Evolutionary conservation across 2,888 invertebrate genomes (phyloP), one percentile per base, ranked within the genome.

Genomic region (Caenorhabditis sp.): DNA sequence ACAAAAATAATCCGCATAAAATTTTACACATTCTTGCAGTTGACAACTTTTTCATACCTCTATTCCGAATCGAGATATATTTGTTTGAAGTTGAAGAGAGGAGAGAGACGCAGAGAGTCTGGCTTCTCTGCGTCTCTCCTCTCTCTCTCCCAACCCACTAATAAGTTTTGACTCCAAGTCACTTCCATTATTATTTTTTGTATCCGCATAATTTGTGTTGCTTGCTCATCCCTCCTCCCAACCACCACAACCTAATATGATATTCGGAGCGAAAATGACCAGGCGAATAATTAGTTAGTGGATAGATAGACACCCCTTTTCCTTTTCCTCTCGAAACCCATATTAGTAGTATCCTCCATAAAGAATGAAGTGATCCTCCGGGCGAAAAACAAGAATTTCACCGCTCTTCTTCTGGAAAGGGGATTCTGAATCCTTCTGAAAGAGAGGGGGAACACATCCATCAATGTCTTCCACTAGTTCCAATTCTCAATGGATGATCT

Each of bases 281-380:
- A 47, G 47, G 19, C 47, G 47, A 47, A 47, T 47, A 47, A 47
- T 47, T 47, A 47, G 47, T 47, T 47, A 47, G 47, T 66, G 51
- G 51, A 51, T 66, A 66, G 66, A 35, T n/a, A n/a, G 47, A 51
- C 41, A 49, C 19, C 49, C 22, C n/a, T n/a, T n/a, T n/a, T n/a
- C n/a, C n/a, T n/a, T n/a, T n/a, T 51, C 66, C 10, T 44, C 49
- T 28, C 63, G 14, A 14, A 31, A 38, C 56, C 38, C 22, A 72
- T 72, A 72, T 72, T 72, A 72, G 72, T 72, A 72, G 69, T 69
- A 69, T 72, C 72, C 72, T 72, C 49, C 72, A 72, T 72, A 72
- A 72, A 59, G 47, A 61, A 72, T 72, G 72, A 72, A 28, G 12
- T 38, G 38, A 10, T 12, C 14, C 14, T 24, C 63, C 26, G 31